Base-by-base conservation (phyloP, 2,113 vertebrate genomes). In the Aspiorhynchus laticeps region DNA sequence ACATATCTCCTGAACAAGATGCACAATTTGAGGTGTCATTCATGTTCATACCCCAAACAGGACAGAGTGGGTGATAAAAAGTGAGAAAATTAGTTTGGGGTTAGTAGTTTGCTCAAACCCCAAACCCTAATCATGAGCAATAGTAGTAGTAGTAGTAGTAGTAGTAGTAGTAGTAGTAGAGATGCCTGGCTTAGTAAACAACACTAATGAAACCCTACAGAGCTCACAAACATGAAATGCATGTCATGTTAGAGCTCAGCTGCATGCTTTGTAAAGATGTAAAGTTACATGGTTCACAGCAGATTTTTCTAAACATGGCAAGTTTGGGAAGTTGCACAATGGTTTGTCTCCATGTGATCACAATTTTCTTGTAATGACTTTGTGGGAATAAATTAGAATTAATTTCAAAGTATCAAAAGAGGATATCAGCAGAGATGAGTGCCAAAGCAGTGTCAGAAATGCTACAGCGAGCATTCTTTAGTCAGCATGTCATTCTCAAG, bases 401-500 rank as follows among this genome's bases (percentile, higher is more conserved):
- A n/a, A n/a, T n/a, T n/a, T n/a, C 80, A 67, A 46, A 21, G 8
- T 21, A 43, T 65, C 56, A 19, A n/a, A n/a, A 19, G 56, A 46
- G 79, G 73, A 21, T 65, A 17, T 65, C 59, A 61, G 78, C 53
- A 36, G 11, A 80, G 53, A 31, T 1, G 36, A 63, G 59, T 7
- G 36, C 38, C 80, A 81, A 43, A 81, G 38, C 79, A 7, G 79
- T 31, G 36, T 65, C 59, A 81, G 26, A 38, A 43, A 46, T 31
- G 80, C 36, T 65, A 10, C 15, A 26, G 26, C 28, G n/a, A 81
- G 38, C 73, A 81, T 81, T 46, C 59, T 81, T 81, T 46, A 67
- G 80, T 46, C 59, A 81, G 80, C 59, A 65, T 31, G 59, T 46
- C 41, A 81, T 43, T 81, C 59, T 81, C 59, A 43, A 28, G 80